Evolutionary conservation across 64 coral and sea anemone genomes (phyloP), one percentile per base, ranked within the genome.

Genomic region (Porites lutea): DNA sequence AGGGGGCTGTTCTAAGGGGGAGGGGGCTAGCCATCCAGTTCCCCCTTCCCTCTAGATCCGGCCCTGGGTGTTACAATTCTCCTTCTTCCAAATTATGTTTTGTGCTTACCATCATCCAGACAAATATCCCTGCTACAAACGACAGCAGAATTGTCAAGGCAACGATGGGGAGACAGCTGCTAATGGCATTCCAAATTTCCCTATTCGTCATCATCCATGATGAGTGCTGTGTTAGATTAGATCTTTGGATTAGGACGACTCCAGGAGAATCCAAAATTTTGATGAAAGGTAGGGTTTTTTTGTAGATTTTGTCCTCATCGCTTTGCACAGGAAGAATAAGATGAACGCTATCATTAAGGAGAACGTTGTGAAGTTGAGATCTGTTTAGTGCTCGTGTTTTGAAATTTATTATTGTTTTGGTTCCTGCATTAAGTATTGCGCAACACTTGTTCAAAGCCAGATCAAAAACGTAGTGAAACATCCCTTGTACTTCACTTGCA

Each of bases 91-190:
- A 1, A 6, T 7, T 57, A 57, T 12, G n/a, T 68, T 16, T 68
- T 8, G 6, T 15, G 15, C 79, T 65, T 82, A 82, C 79, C 59
- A 64, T 46, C 6, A 45, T 45, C 79, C 79, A 82, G 27, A 82
- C 43, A 46, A 21, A 64, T 3, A 65, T 48, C 43, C 79, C 79
- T 13, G 79, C 79, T 2, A 64, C 55, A 18, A 61, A 64, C 13
- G 79, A 82, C 58, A 82, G 44, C 59, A 82, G 48, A 82, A 82
- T 13, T 3, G 58, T 82, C 14, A 82, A 82, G 13, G 65, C 59
- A 47, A 82, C 79, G 9, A 73, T 73, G 9, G 71, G 71, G 37
- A 27, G 48, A 45, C 71, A 73, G 27, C 43, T 47, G 4, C 71
- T 12, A 13, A 73, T 37, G 14, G 71, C 71, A 14, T 12, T 73